phyloP scores from a whole-genome alignment of 2,888 invertebrate genomes.

The Macrosoma leucophasiata region DNA sequence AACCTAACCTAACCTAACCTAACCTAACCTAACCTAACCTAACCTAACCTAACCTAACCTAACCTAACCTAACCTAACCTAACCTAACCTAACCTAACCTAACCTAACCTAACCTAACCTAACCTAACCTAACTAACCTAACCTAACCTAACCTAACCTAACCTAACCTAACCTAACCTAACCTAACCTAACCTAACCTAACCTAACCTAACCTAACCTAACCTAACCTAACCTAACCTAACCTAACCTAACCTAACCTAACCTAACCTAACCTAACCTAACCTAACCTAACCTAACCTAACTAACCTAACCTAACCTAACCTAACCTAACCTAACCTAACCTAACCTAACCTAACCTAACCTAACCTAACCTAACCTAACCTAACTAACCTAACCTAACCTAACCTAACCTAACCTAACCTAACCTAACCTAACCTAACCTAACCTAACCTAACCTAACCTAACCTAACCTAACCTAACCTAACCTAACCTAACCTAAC shows the following conservation, averaged over 20 bases:
- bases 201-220: conserved; percentile 25
- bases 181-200: conserved; percentile 23
- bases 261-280: too few relatives aligned
- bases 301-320: conserved; percentile 23
- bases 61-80: conserved; percentile 24
- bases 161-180: conserved; percentile 19
- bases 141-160: conserved; percentile 27
- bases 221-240: conserved; percentile 25
- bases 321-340: conserved; percentile 21
- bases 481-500: conserved; percentile 21
- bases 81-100: conserved; percentile 26
- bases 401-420: conserved; percentile 25
- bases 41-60: conserved; percentile 24
- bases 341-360: conserved; percentile 25
- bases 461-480: conserved; percentile 25
- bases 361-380: conserved; percentile 25
- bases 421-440: conserved; percentile 24
- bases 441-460: conserved; percentile 28
- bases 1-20: conserved; percentile 24
- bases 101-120: conserved; percentile 25
- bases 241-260: conserved; percentile 25
- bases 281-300: too few relatives aligned
- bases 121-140: conserved; percentile 21
- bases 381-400: conserved; percentile 24
- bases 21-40: too few relatives aligned